phyloP scores from a whole-genome alignment of 92 coral and sea anemone species.

The Palythoa grandis region DNA sequence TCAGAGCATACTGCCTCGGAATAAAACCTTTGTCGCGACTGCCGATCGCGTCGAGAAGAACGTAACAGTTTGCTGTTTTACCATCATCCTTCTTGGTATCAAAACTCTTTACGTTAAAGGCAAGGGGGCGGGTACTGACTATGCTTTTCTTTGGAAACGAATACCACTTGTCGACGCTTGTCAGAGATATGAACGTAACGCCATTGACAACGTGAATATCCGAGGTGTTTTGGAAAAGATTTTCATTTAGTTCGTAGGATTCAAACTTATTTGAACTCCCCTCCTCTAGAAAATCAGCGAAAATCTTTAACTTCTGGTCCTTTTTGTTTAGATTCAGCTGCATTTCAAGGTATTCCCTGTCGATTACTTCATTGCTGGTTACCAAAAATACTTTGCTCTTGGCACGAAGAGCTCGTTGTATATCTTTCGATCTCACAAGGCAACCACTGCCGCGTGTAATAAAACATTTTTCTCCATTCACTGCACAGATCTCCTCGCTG shows the following conservation, averaged over 20 bases:
- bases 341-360: neutral
- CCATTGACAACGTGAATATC: slow-evolving; percentile 16
- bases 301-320: neutral
- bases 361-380: slow-evolving; percentile 25
- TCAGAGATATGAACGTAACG: slow-evolving; percentile 23
- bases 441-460: slow-evolving; percentile 27
- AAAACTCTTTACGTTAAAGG: slow-evolving; percentile 5
- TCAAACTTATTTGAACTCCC: slow-evolving; percentile 4
- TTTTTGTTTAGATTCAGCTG: neutral
- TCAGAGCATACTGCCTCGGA: slow-evolving; percentile 11
- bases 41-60: slow-evolving; percentile 35
- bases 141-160: neutral
- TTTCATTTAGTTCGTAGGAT: neutral
- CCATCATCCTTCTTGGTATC: neutral
- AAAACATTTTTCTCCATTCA: slow-evolving; percentile 4
- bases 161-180: slow-evolving; percentile 22
- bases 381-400: slow-evolving; percentile 22
- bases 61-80: slow-evolving; percentile 6
- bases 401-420: neutral
- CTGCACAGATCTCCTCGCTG: slow-evolving; percentile 6
- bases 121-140: slow-evolving; percentile 13
- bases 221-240: neutral
- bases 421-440: slow-evolving; percentile 25
- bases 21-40: slow-evolving; percentile 27
- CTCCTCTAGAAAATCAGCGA: slow-evolving; percentile 23